phyloP scores from a whole-genome alignment of 2,113 vertebrate genomes.

The Pipra filicauda region DNA sequence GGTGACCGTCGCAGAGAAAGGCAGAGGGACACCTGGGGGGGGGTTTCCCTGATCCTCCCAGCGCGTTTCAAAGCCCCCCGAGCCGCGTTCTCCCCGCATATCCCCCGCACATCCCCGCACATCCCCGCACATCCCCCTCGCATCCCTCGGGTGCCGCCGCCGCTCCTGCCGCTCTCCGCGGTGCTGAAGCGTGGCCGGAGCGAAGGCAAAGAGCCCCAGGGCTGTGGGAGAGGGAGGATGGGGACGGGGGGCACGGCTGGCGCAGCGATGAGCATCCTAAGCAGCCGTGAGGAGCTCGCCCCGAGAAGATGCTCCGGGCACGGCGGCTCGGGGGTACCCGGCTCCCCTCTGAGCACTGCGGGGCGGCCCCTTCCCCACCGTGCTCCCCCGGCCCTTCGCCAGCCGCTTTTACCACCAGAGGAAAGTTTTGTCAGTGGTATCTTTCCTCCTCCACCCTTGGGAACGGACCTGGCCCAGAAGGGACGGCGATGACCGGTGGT shows the following conservation, averaged over 20 bases:
- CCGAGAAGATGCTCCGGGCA: neutral
- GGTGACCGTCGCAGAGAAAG: neutral
- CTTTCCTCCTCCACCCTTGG: neutral
- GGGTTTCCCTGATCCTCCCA: fast-evolving
- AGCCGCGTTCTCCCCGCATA: neutral
- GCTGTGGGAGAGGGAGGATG: neutral
- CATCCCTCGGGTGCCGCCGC: no score
- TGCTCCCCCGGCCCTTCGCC: neutral
- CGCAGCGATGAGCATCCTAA: neutral
- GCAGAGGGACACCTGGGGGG: neutral
- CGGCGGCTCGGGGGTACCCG: neutral
- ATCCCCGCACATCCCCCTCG: neutral
- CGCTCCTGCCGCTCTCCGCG: neutral
- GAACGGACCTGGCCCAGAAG: neutral
- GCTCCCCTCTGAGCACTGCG: neutral
- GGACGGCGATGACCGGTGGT: neutral
- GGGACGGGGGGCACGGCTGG: neutral
- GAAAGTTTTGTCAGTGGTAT: neutral
- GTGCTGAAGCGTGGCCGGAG: neutral
- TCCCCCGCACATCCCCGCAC: no score
- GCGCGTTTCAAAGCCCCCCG: neutral
- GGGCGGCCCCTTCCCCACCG: neutral
- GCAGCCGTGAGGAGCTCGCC: neutral
- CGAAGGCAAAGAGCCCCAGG: no score
- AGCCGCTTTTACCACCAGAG: neutral